These are phyloP conservation scores for Tachyglossus aculeatus DNA, from an alignment of 2,797 vertebrate species.

Conservation along the genomic window DNA sequence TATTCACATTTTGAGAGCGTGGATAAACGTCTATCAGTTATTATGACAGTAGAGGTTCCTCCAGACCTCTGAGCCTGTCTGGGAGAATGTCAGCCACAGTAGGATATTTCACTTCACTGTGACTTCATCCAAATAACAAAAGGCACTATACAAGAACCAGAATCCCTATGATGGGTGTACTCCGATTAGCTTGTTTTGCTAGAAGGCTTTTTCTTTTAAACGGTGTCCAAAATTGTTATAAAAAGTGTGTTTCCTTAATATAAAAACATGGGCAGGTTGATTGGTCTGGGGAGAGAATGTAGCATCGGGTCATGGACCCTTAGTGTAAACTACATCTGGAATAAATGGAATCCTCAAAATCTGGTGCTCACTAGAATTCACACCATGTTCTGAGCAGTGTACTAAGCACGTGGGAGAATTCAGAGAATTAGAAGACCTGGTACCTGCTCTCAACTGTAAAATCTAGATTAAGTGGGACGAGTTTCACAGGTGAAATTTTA, in stretches of 20 bases:
- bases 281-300: slow-evolving; percentile 21
- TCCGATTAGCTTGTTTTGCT: slow-evolving; percentile 11
- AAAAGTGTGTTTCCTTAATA: neutral
- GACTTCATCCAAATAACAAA: slow-evolving; percentile 6
- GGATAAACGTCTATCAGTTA: neutral
- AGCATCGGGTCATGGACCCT: slow-evolving; percentile 34
- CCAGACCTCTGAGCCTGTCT: neutral
- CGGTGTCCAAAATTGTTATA: slow-evolving; percentile 7
- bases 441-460: no score
- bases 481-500: no score
- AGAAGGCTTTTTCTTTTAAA: slow-evolving; percentile 10
- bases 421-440: no score
- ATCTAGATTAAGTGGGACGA: no score
- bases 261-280: slow-evolving; percentile 19
- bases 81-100: neutral
- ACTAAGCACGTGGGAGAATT: no score
- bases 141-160: neutral
- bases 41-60: neutral
- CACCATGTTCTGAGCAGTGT: no score
- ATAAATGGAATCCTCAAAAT: neutral
- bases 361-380: neutral
- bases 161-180: neutral
- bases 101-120: neutral
- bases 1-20: neutral
- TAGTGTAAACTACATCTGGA: slow-evolving; percentile 30